Evolutionary conservation across 2,797 vertebrate genomes (phyloP).

Genomic region (Acrocephalus scirpaceus): DNA sequence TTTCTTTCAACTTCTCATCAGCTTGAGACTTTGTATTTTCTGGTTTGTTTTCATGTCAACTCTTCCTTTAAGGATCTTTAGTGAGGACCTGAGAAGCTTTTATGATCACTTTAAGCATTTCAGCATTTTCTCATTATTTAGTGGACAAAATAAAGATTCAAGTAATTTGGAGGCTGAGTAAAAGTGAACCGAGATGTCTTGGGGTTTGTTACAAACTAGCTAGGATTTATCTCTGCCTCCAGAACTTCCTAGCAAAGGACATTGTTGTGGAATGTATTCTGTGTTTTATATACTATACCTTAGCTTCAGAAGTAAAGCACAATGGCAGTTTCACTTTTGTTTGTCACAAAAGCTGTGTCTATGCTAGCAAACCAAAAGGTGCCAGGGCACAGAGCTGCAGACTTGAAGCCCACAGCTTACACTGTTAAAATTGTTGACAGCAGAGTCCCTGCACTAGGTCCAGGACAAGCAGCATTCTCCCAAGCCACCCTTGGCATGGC

Average conservation of each 20-base stretch:
- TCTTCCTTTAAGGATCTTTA: background rate
- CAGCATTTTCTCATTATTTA: background rate
- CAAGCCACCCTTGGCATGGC: background rate
- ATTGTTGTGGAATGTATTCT: rapidly evolving
- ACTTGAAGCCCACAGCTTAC: background rate
- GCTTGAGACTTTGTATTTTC: background rate
- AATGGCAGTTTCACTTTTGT: background rate
- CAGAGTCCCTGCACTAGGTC: background rate
- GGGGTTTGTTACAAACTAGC: background rate
- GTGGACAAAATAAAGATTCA: background rate
- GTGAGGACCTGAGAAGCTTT: background rate
- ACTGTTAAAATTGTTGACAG: background rate
- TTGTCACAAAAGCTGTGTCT: background rate
- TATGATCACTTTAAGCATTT: background rate
- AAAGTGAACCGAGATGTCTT: background rate
- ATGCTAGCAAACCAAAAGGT: background rate
- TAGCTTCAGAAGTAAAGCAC: background rate
- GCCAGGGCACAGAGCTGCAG: background rate
- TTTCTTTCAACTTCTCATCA: background rate
- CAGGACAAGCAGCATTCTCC: background rate
- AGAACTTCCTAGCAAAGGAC: background rate
- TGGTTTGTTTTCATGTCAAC: background rate
- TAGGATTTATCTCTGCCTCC: background rate
- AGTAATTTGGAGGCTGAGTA: background rate
- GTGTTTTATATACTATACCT: background rate